Evolutionary conservation across 2,888 invertebrate species (phyloP).

Genomic region (Trypoxylon attenuatum): DNA sequence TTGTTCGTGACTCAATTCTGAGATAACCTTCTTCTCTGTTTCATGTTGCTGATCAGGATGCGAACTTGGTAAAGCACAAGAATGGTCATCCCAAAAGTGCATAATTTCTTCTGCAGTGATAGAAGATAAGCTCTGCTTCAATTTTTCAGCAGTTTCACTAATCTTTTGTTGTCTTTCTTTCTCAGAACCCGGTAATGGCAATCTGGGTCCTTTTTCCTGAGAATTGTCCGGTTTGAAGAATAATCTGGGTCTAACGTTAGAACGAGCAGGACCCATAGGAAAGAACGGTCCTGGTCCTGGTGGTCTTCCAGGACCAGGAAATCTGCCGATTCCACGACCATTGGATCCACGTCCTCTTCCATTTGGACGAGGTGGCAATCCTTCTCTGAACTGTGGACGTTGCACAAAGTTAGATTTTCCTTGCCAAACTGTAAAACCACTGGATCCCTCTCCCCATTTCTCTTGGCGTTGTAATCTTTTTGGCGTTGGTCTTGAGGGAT

Average conservation of each 20-base stretch:
- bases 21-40: slow-evolving; percentile 43
- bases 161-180: slow-evolving; percentile 69
- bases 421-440: slow-evolving; percentile 35
- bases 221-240: neutral
- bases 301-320: slow-evolving; percentile 49
- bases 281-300: slow-evolving; percentile 3
- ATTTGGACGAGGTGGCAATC: slow-evolving; percentile 20
- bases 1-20: slow-evolving; percentile 61
- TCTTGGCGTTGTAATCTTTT: slow-evolving; percentile 29
- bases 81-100: slow-evolving; percentile 60
- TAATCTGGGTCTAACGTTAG: slow-evolving; percentile 1
- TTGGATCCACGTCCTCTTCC: slow-evolving; percentile 24
- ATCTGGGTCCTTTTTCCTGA: neutral
- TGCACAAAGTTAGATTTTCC: slow-evolving; percentile 35
- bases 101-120: slow-evolving; percentile 59
- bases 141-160: slow-evolving; percentile 65
- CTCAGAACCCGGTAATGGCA: slow-evolving; percentile 65
- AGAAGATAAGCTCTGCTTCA: slow-evolving; percentile 65
- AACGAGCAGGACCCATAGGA: slow-evolving; percentile 2
- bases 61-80: slow-evolving; percentile 11
- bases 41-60: slow-evolving; percentile 8
- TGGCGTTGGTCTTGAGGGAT: slow-evolving; percentile 25
- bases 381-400: slow-evolving; percentile 29
- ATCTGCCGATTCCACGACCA: slow-evolving; percentile 37
- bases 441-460: slow-evolving; percentile 34